Conservation (phyloP, 2,113 vertebrate genomes). For the Hypanus sabinus region DNA sequence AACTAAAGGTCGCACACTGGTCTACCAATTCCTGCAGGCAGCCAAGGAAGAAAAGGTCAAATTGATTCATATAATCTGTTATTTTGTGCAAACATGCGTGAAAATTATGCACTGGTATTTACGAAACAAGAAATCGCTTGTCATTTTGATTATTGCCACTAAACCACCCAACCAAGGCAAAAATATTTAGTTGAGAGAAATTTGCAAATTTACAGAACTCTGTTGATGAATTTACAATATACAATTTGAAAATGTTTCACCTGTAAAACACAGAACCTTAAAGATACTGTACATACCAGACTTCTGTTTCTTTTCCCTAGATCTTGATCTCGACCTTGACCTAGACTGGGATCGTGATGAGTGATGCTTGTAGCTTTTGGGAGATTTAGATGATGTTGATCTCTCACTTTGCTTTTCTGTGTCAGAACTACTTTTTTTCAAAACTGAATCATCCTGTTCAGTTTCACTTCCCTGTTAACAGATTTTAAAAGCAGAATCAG, state of each 20-base stretch:
- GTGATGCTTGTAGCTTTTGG: slow-evolving; percentile 80
- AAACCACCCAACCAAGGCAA: background rate
- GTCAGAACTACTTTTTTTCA: slow-evolving; percentile 66
- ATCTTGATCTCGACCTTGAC: slow-evolving; percentile 71
- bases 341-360: slow-evolving; percentile 85
- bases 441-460: slow-evolving; percentile 63
- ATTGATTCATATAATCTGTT: background rate
- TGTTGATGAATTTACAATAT: background rate
- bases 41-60: background rate
- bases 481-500: slow-evolving; percentile 20
- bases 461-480: slow-evolving; percentile 71
- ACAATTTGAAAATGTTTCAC: background rate
- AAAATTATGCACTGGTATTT: background rate
- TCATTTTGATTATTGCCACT: background rate
- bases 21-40: background rate
- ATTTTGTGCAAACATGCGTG: background rate
- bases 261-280: background rate
- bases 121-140: background rate
- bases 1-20: background rate
- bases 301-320: slow-evolving; percentile 74
- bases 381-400: slow-evolving; percentile 77
- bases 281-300: slow-evolving; percentile 56
- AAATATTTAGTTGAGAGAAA: background rate
- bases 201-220: background rate
- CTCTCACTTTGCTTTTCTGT: slow-evolving; percentile 71